Evolutionary conservation across 2,113 vertebrate genomes (phyloP).

Genomic region (Ochotona princeps): DNA sequence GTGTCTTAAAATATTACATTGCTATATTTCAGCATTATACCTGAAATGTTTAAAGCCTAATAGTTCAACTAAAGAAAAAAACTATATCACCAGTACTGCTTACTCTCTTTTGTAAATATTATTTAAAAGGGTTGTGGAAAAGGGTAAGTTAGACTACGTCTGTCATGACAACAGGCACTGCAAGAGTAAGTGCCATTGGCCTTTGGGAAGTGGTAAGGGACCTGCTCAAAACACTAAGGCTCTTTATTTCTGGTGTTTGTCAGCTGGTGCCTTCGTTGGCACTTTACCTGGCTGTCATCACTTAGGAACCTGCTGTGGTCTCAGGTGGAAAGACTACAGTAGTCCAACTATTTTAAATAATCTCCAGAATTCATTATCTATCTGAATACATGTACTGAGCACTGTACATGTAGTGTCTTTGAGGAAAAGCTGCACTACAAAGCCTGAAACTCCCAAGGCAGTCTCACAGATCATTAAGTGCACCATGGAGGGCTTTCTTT

Average conservation of each 20-base stretch:
- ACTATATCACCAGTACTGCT: background rate
- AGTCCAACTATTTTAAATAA: constrained; percentile 61
- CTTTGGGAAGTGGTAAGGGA: background rate
- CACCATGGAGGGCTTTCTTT: background rate
- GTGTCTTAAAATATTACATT: constrained; percentile 9
- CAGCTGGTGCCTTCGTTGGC: background rate
- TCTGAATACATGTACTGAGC: constrained; percentile 13
- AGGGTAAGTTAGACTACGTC: background rate
- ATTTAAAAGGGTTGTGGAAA: constrained; percentile 1
- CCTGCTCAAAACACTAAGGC: constrained; percentile 1
- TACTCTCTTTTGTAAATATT: constrained; percentile 42
- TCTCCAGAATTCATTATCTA: constrained; percentile 64
- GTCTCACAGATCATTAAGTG: constrained; percentile 62
- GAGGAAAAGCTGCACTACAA: constrained; percentile 10
- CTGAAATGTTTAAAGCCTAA: constrained; percentile 27
- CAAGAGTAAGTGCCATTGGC: constrained; percentile 22
- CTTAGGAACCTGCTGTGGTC: constrained; percentile 61
- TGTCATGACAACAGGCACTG: constrained; percentile 24
- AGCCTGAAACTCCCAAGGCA: constrained; percentile 31
- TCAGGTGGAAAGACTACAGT: constrained; percentile 56
- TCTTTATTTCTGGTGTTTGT: background rate
- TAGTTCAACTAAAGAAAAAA: constrained; percentile 14
- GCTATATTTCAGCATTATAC: background rate
- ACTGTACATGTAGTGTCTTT: background rate
- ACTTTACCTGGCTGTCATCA: background rate